Conservation (phyloP, 2,113 vertebrate genomes). For the Alouatta palliata region DNA sequence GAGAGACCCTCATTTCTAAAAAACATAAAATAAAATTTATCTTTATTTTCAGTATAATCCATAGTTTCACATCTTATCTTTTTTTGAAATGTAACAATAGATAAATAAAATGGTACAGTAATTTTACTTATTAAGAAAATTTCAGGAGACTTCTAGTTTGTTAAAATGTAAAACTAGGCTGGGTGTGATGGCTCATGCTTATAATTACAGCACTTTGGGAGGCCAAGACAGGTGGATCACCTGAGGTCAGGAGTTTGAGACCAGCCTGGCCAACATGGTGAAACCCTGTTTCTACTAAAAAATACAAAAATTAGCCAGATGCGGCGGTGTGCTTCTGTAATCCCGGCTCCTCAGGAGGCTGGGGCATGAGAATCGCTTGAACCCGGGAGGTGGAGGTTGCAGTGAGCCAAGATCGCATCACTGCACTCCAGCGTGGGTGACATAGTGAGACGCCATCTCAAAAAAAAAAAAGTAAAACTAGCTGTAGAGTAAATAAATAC, state of each 20-base stretch:
- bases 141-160: neutral
- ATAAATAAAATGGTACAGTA: neutral
- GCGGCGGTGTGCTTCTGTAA: neutral
- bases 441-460: neutral
- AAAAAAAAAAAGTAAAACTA: neutral
- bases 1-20: too few relatives aligned
- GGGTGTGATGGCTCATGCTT: neutral
- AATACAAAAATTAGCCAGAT: neutral
- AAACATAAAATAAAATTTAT: too few relatives aligned
- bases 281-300: neutral
- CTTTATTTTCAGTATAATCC: too few relatives aligned
- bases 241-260: neutral
- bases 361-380: neutral
- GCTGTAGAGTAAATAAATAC: neutral
- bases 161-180: neutral
- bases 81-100: neutral
- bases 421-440: neutral
- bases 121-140: neutral
- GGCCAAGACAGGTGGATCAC: neutral
- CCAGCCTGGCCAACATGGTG: neutral
- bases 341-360: neutral
- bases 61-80: neutral
- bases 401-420: fast-evolving
- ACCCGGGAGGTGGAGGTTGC: neutral
- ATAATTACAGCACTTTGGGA: neutral